Percentiles rank a stretch among this genome's conserved stretches.
Conservation (phyloP, 2,888 invertebrate genomes). For the Philaethria dido region DNA sequence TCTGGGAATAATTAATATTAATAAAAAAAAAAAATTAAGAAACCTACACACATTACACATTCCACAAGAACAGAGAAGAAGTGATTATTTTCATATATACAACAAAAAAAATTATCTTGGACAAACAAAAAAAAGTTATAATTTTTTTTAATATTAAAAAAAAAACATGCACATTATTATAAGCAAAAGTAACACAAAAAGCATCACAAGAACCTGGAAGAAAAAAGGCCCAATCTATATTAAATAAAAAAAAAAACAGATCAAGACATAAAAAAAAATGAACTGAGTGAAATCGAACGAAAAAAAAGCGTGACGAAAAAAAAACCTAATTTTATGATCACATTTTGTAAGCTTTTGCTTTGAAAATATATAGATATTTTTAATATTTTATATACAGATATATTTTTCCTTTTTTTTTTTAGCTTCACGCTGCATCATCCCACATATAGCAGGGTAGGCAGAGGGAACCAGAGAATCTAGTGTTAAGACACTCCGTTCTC, state of each 20-base stretch:
- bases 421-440: no score
- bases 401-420: no score
- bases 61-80: slow-evolving; percentile 55
- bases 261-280: slow-evolving; percentile 25
- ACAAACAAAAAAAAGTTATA: slow-evolving; percentile 24
- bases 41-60: slow-evolving; percentile 72
- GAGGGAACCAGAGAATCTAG: no score
- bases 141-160: slow-evolving; percentile 28
- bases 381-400: background rate
- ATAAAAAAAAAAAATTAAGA: slow-evolving; percentile 36
- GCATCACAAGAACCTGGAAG: slow-evolving; percentile 34
- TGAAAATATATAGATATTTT: no score
- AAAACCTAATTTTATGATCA: slow-evolving; percentile 11
- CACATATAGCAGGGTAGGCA: no score
- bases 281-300: slow-evolving; percentile 27
- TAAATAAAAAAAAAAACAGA: slow-evolving; percentile 2
- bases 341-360: slow-evolving; percentile 24
- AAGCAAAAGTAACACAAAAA: slow-evolving; percentile 36
- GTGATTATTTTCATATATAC: slow-evolving; percentile 25
- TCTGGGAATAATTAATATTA: slow-evolving; percentile 27
- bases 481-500: no score
- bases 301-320: slow-evolving; percentile 29
- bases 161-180: slow-evolving; percentile 38
- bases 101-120: slow-evolving; percentile 36
- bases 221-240: background rate